Conservation (phyloP, 1,140 invertebrate species). For the honey bee (Apis mellifera) region DNA sequence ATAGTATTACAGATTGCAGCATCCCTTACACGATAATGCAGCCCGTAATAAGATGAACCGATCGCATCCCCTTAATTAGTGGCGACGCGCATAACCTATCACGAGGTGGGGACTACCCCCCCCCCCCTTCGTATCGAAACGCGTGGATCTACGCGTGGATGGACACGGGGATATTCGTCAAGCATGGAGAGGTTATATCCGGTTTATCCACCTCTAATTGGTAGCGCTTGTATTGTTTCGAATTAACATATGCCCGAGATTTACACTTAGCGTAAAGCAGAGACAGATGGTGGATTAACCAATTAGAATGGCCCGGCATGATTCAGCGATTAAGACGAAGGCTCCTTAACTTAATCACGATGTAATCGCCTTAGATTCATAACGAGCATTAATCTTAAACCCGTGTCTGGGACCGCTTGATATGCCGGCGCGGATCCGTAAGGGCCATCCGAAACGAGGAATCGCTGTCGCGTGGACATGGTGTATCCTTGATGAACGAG, state of each 20-base stretch:
- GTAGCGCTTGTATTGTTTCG: slow-evolving; percentile 50
- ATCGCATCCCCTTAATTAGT: slow-evolving; percentile 52
- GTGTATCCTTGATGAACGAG: too few species aligned
- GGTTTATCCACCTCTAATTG: slow-evolving; percentile 35
- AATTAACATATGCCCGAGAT: slow-evolving; percentile 53
- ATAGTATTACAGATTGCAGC: slow-evolving; percentile 43
- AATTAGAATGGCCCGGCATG: slow-evolving; percentile 61
- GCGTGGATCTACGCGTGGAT: background rate
- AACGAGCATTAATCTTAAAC: slow-evolving; percentile 71
- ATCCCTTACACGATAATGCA: slow-evolving; percentile 30
- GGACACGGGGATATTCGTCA: slow-evolving; percentile 13
- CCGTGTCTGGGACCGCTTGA: slow-evolving; percentile 65
- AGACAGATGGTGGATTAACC: slow-evolving; percentile 63
- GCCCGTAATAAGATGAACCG: slow-evolving; percentile 45
- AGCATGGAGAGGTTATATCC: background rate
- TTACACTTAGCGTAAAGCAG: slow-evolving; percentile 41
- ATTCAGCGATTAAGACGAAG: slow-evolving; percentile 64
- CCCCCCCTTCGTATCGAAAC: slow-evolving; percentile 12
- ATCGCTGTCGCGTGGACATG: slow-evolving; percentile 21
- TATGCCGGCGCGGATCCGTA: slow-evolving; percentile 59
- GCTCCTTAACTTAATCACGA: slow-evolving; percentile 66
- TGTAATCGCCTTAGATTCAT: slow-evolving; percentile 72
- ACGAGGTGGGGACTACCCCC: too few species aligned
- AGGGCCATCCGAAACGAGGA: slow-evolving; percentile 21
- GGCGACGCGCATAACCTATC: slow-evolving; percentile 23